Percentiles rank a stretch among this genome's conserved stretches.
Conservation (phyloP, 2,888 invertebrate species). For the Trachelus iudaicus region DNA sequence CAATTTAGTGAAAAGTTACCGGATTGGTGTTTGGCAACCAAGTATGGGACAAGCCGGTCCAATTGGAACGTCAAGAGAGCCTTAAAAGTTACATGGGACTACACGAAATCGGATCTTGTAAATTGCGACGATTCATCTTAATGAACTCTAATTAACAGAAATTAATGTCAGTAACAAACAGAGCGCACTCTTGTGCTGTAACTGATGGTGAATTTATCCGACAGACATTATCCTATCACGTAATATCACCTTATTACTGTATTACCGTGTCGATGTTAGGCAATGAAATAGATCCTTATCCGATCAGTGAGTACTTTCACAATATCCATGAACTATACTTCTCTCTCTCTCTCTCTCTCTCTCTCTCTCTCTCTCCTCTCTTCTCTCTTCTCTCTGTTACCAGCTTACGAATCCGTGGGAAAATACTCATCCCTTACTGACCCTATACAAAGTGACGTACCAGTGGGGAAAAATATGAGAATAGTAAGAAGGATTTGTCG, state of each 20-base stretch:
- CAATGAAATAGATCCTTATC: neutral
- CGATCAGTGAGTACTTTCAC: neutral
- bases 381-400: neutral
- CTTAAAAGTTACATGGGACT: neutral
- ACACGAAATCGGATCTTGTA: neutral
- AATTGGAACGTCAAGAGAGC: neutral
- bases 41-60: neutral
- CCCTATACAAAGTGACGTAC: neutral
- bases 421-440: neutral
- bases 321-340: neutral
- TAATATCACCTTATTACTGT: neutral
- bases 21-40: neutral
- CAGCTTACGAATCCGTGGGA: neutral
- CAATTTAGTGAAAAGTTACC: neutral
- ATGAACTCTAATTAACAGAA: neutral
- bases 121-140: neutral
- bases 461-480: neutral
- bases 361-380: neutral
- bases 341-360: too few species aligned
- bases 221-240: neutral
- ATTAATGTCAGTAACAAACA: neutral
- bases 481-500: neutral
- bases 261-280: neutral
- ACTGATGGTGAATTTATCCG: neutral
- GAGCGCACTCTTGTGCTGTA: neutral